Percentiles rank a stretch among this genome's conserved stretches.
Conservation (phyloP, 2,797 vertebrate species). For the Macropodus opercularis region DNA sequence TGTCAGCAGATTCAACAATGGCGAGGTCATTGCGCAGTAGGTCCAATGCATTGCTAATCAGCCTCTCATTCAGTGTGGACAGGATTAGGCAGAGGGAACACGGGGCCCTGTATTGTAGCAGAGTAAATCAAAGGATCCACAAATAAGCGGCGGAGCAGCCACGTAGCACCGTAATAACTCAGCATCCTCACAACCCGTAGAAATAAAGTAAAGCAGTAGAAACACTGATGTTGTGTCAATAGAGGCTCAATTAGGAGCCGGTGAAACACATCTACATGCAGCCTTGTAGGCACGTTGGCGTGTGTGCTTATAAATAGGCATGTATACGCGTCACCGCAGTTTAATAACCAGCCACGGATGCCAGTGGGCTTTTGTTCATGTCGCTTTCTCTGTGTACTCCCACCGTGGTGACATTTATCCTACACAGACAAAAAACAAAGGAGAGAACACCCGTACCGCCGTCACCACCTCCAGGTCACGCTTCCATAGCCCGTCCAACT, state of each 20-base stretch:
- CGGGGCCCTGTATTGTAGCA: slow-evolving; percentile 30
- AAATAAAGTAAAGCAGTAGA: slow-evolving; percentile 11
- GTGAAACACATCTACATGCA: slow-evolving; percentile 31
- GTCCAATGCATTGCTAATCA: slow-evolving; percentile 75
- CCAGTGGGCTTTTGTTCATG: slow-evolving; percentile 49
- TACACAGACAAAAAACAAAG: slow-evolving; percentile 44
- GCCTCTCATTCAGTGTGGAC: slow-evolving; percentile 51
- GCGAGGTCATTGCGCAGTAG: slow-evolving; percentile 48
- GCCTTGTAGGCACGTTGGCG: slow-evolving; percentile 32
- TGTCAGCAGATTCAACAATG: slow-evolving; percentile 76
- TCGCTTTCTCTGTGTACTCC: slow-evolving; percentile 41
- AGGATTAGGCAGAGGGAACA: slow-evolving; percentile 59
- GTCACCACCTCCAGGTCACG: slow-evolving; percentile 46
- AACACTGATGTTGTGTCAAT: no score
- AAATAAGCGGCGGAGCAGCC: slow-evolving; percentile 24
- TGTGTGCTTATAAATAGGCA: slow-evolving; percentile 51
- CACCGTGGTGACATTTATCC: slow-evolving; percentile 62
- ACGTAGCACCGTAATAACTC: neutral
- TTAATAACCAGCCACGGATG: slow-evolving; percentile 40
- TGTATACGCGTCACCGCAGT: slow-evolving; percentile 38
- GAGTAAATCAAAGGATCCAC: slow-evolving; percentile 45
- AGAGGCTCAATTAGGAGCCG: no score
- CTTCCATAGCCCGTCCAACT: slow-evolving; percentile 30
- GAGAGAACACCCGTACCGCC: slow-evolving; percentile 14
- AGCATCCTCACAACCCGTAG: slow-evolving; percentile 1